Evolutionary conservation across 2,113 vertebrate genomes (phyloP), one percentile per base, ranked within the genome.

Genomic region (Urocolius indicus): DNA sequence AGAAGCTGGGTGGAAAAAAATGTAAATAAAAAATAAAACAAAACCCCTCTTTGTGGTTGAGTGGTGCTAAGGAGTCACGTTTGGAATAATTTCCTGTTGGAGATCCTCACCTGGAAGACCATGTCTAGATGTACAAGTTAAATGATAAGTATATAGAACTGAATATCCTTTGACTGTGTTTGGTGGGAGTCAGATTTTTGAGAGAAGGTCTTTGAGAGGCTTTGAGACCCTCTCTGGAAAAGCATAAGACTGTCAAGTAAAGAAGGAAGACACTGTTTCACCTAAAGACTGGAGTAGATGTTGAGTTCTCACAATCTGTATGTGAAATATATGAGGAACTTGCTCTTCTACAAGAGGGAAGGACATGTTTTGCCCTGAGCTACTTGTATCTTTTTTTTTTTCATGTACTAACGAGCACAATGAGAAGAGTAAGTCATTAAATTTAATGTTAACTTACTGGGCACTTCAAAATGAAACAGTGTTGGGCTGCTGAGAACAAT

Each of bases 381-480:
- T 62, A 46, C n/a, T 45, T 12, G 46, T 78, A 66, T 62, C 0
- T 91, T 52, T n/a, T 86, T 2, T 66, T 27, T 52, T 78, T 29
- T 66, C 15, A 38, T 67, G 29, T 51, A 46, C 46, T 93, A 93
- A 61, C n/a, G 48, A 81, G 10, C 23, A 51, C 77, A 84, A 82
- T 86, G 29, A 87, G 58, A 90, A 74, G 57, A 76, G 5, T 6
- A 94, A 77, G 52, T 45, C 55, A 77, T 89, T 90, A 85, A 79
- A 93, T 68, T 78, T 87, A 72, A 82, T 87, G 34, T 32, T 85
- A 91, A 77, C 23, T 83, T 94, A 76, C 66, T 52, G 36, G 23
- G 27, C 20, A 78, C 68, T 96, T 84, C 87, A 92, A 87, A 92
- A 82, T 84, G 92, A 86, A 78, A 63, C 27, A 84, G 23, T 43